Evolutionary conservation across 2,113 vertebrate species (phyloP).

Genomic region (Nansenia antarctica): DNA sequence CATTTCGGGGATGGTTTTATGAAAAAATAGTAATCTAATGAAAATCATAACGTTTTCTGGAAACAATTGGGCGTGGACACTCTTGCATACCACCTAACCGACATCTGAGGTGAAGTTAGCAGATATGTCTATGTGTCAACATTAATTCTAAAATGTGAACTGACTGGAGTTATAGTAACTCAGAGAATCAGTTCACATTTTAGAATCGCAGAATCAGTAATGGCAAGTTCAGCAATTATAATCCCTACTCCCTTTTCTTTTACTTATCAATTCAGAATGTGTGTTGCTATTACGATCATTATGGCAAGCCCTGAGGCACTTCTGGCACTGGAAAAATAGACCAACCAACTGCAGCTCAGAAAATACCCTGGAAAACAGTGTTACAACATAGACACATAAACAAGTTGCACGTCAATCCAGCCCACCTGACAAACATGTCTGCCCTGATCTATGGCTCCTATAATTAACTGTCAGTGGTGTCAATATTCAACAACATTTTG

Average conservation of each 20-base stretch:
- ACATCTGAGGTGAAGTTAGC: too few species aligned
- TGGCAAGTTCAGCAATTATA: conserved; percentile 70
- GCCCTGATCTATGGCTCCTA: conserved; percentile 68
- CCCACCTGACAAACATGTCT: conserved; percentile 59
- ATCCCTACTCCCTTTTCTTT: conserved; percentile 43
- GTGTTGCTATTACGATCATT: conserved; percentile 72
- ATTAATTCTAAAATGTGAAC: not conserved
- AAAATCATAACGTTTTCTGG: too few species aligned
- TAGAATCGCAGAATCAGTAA: conserved; percentile 36
- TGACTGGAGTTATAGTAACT: conserved; percentile 45
- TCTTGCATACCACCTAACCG: too few species aligned
- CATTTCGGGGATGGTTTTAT: too few species aligned
- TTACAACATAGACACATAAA: conserved; percentile 66
- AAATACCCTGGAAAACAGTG: conserved; percentile 66
- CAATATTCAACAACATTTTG: conserved; percentile 57
- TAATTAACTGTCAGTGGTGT: conserved; percentile 78
- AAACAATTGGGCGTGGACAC: too few species aligned
- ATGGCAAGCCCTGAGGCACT: conserved; percentile 70
- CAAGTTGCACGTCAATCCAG: conserved; percentile 60
- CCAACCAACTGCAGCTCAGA: conserved; percentile 22
- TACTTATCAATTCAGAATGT: conserved; percentile 59
- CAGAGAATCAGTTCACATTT: conserved; percentile 16
- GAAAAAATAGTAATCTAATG: too few species aligned
- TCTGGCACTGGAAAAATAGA: conserved; percentile 56
- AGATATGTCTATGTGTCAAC: too few species aligned